Evolutionary conservation across 2,113 vertebrate genomes (phyloP), one percentile per base, ranked within the genome.

Genomic region (Vireo altiloquus): DNA sequence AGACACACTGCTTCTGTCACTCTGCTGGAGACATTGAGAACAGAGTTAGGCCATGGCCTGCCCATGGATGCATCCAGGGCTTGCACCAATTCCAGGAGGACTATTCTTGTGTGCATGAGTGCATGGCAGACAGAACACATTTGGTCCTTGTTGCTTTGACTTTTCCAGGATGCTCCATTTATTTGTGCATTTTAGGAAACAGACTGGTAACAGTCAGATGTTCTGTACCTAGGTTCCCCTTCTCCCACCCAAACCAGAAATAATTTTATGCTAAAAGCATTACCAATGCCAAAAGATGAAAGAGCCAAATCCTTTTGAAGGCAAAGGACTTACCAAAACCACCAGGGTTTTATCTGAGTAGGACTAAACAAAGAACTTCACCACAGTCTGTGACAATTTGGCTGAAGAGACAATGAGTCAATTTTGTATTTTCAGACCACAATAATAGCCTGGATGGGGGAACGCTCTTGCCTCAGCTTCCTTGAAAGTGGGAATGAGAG

Each of bases 161-260:
- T 96, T 96, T 90, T 96, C 76, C 96, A 97, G 96, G 90, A 96
- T 96, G 93, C 94, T 96, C 76, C 72, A 83, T 96, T 97, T 96
- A 96, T 96, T 96, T 96, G 86, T 96, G 90, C 86, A 96, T 94
- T 93, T 96, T 75, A 96, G 88, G 82, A 96, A 93, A 95, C 77
- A 93, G 80, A 71, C 61, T 72, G 91, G 82, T 93, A 95, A 39
- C 76, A 92, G 83, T 61, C 83, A 63, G 65, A 76, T 56, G 27
- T 92, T 86, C 93, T 93, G 90, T 95, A 81, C 72, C 85, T 92
- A 69, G 74, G 57, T 76, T 83, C 77, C 71, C 94, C 77, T 81
- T 90, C 40, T 68, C 91, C 92, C 85, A 60, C 64, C 77, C 27
- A 10, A 83, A 75, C 4, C 60, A 84, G 56, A 91, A 88, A 65